A percentile compares a stretch with the other conserved stretches of the same genome.
These are phyloP conservation scores for Herpetotheres cachinnans DNA, from an alignment of 2,113 vertebrate genomes.

Conservation along the genomic window DNA sequence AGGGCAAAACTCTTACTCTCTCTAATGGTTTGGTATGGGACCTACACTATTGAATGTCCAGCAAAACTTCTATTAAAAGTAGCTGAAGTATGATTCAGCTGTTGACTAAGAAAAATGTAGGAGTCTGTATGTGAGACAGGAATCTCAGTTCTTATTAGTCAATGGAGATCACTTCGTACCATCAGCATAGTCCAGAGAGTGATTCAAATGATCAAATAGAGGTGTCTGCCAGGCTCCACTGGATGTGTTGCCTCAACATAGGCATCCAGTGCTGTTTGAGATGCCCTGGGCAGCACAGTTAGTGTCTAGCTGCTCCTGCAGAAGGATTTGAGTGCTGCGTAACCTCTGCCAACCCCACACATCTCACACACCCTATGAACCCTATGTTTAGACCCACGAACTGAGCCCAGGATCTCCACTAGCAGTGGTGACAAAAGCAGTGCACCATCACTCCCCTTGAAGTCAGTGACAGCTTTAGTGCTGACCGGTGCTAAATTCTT, in stretches of 20 bases:
- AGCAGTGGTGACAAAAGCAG: background rate
- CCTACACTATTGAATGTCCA: background rate
- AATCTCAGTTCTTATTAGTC: background rate
- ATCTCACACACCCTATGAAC: rapidly evolving
- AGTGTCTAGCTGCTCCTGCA: background rate
- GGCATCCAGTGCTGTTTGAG: background rate
- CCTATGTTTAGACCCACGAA: background rate
- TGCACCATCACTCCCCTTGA: background rate
- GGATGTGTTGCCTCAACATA: background rate
- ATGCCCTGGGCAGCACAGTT: background rate
- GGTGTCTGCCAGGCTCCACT: background rate
- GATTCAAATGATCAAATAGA: background rate
- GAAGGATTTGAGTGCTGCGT: background rate
- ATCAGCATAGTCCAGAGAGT: background rate
- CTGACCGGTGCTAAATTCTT: background rate
- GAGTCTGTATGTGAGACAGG: background rate
- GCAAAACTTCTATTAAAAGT: background rate
- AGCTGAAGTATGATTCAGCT: background rate
- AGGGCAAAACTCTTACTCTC: background rate
- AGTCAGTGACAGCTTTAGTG: background rate
- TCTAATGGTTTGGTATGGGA: background rate
- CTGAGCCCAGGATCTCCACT: background rate
- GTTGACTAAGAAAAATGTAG: background rate
- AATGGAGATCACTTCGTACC: background rate
- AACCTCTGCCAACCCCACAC: background rate